Percentiles rank a stretch among this genome's conserved stretches.
These are phyloP conservation scores for Cariama cristata DNA, from an alignment of 2,113 vertebrate genomes.

Conservation along the genomic window DNA sequence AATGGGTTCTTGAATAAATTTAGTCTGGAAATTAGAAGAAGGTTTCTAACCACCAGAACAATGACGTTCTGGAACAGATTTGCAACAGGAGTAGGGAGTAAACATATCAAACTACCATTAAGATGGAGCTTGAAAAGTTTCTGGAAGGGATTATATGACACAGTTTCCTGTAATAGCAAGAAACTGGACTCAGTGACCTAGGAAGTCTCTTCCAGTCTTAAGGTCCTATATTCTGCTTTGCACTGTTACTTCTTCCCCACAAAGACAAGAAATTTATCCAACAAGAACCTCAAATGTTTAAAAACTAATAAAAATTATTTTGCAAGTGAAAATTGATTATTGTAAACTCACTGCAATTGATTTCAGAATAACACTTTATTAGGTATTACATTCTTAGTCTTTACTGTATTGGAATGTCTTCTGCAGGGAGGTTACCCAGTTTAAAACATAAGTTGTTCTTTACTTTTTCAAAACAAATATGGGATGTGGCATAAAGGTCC, in stretches of 20 bases:
- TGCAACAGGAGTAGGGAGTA: slow-evolving; percentile 14
- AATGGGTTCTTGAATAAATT: slow-evolving; percentile 34
- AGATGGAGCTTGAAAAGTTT: slow-evolving; percentile 23
- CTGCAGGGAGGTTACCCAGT: not conserved
- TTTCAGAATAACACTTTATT: not conserved
- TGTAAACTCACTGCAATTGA: not conserved
- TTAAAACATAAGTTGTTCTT: not conserved
- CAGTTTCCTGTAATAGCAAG: slow-evolving; percentile 63
- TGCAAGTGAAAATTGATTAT: not conserved
- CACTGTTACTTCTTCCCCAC: not conserved
- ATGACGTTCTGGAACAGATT: slow-evolving; percentile 38
- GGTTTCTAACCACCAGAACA: slow-evolving; percentile 27
- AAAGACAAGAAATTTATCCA: not conserved
- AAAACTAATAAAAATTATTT: not conserved
- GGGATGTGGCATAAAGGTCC: not conserved
- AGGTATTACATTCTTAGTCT: not conserved
- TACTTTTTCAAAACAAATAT: not conserved
- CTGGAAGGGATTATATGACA: slow-evolving; percentile 56
- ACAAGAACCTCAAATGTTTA: not conserved
- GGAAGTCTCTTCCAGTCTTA: not conserved
- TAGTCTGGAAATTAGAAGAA: slow-evolving; percentile 14
- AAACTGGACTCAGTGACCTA: slow-evolving; percentile 18
- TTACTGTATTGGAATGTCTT: not conserved
- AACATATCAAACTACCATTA: slow-evolving; percentile 47
- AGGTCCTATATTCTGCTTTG: not conserved